Percentiles rank a stretch among this genome's conserved stretches.
Conservation (phyloP, 2,113 vertebrate species). For the Herpetotheres cachinnans region DNA sequence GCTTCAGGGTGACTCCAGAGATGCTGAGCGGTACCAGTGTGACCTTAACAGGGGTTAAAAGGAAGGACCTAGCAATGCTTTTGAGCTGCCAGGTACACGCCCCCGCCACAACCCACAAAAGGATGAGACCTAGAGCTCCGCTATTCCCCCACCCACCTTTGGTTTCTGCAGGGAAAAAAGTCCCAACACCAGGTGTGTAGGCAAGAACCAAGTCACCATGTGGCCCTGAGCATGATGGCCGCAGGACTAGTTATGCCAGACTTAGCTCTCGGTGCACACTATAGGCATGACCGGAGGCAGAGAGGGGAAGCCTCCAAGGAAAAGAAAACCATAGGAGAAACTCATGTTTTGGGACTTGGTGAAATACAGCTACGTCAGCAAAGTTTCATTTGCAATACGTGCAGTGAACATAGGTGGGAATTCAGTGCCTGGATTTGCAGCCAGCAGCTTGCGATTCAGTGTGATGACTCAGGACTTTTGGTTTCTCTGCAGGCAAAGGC, state of each 20-base stretch:
- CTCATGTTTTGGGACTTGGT: background rate
- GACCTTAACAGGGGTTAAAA: background rate
- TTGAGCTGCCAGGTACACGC: background rate
- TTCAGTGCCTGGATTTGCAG: background rate
- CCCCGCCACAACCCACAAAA: background rate
- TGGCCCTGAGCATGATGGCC: background rate
- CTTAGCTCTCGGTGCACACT: background rate
- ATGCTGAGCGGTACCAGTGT: background rate
- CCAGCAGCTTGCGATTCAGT: background rate
- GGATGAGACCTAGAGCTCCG: background rate
- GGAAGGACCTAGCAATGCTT: background rate
- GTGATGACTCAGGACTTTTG: conserved; percentile 50
- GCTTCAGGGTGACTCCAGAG: background rate
- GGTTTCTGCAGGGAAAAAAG: background rate
- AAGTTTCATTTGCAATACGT: background rate
- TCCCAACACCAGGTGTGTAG: background rate
- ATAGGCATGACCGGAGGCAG: background rate
- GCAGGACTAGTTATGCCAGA: background rate
- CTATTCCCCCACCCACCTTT: background rate
- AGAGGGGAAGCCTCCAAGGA: background rate
- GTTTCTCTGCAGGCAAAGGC: conserved; percentile 15
- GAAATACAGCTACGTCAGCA: background rate
- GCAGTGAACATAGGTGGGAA: background rate
- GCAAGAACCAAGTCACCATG: background rate
- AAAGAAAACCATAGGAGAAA: background rate